Conservation (phyloP, 2,888 invertebrate species). For the Laothoe populi region DNA sequence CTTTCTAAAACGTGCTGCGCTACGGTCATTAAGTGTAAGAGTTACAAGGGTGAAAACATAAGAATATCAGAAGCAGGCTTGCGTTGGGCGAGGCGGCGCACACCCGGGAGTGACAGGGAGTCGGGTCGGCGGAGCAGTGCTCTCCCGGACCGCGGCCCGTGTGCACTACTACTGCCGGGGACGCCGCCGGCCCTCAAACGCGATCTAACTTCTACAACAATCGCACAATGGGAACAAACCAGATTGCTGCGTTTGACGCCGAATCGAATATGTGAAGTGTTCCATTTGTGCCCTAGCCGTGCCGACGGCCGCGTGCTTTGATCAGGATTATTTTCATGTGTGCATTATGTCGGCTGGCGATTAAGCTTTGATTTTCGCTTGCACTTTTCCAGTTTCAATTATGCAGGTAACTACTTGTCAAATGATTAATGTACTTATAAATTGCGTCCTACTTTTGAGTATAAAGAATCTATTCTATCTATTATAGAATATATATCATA, state of each 20-base stretch:
- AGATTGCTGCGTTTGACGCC: conserved; percentile 53
- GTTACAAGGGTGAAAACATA: conserved; percentile 54
- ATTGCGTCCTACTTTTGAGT: neutral
- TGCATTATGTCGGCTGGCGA: conserved; percentile 9
- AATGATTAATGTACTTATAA: neutral
- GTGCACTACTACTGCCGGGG: conserved; percentile 35
- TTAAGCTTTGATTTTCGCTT: conserved; percentile 15
- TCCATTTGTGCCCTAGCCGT: conserved; percentile 35
- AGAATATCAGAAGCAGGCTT: conserved; percentile 40
- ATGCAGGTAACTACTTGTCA: conserved; percentile 9
- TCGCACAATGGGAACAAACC: conserved; percentile 58
- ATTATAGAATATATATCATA: neutral
- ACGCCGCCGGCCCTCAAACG: conserved; percentile 32
- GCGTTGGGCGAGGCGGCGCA: conserved; percentile 48
- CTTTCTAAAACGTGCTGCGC: conserved; percentile 39
- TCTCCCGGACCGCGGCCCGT: conserved; percentile 56
- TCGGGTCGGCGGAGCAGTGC: conserved; percentile 48
- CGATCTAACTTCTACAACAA: conserved; percentile 54
- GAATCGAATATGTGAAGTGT: conserved; percentile 64
- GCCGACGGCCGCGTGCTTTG: conserved; percentile 26
- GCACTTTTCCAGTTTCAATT: conserved; percentile 12
- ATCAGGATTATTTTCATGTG: conserved; percentile 21
- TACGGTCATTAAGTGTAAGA: conserved; percentile 48
- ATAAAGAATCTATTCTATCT: neutral
- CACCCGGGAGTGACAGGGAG: conserved; percentile 49